Evolutionary conservation across 1,140 invertebrate genomes (phyloP), one percentile per base, ranked within the genome.

Genomic region (Achroia grisella): DNA sequence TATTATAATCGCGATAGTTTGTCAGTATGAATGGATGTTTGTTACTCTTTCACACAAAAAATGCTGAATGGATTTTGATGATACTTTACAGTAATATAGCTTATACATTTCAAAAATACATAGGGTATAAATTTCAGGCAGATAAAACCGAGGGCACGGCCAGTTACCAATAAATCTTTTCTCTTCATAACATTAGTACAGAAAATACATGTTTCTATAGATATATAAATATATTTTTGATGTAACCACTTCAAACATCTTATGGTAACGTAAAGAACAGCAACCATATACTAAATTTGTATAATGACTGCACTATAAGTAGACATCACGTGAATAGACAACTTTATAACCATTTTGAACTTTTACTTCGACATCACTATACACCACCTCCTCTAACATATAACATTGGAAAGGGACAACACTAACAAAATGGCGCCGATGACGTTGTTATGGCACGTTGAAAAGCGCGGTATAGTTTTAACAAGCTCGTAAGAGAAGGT

Each of bases 261-360:
- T 17, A 37, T 35, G 47, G 44, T 47, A 35, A 37, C 35, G n/a
- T n/a, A n/a, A 17, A 10, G 13, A 15, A 37, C 17, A 14, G 35
- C 12, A 10, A 15, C 10, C 33, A 15, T 27, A 23, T 6, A 41
- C 39, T 33, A 13, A 44, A 50, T 10, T 23, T 36, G 28, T 45
- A 47, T 47, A 50, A 52, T 42, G 39, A 43, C 39, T 13, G 32
- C 29, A 48, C 49, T 50, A 48, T 58, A 55, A 52, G 40, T 55
- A 52, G 42, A 52, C 29, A 42, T 39, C 37, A 48, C 63, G 56
- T 57, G 60, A 67, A 62, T 67, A 67, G 56, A 62, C 60, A 57
- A 37, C 39, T 64, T 68, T 59, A 64, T 62, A 50, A 43, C 48
- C 43, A 49, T 69, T 56, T 55, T 58, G 48, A 56, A 56, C 42